Evolutionary conservation across 2,113 vertebrate species (phyloP).

Genomic region (Irena cyanogastra): DNA sequence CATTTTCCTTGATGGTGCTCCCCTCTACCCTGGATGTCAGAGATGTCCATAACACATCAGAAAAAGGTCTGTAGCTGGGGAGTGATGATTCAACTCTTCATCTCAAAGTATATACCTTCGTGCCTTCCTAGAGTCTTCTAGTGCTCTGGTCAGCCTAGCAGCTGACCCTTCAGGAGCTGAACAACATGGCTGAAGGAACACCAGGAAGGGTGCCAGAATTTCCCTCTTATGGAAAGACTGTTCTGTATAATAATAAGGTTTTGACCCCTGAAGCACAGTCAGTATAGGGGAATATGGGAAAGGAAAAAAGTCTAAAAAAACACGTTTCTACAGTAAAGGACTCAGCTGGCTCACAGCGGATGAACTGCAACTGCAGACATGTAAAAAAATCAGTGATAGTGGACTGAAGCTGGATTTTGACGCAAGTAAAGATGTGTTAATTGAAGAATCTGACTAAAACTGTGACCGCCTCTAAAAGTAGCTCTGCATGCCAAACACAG

Average conservation of each 20-base stretch:
- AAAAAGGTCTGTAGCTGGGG: background rate
- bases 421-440: background rate
- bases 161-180: background rate
- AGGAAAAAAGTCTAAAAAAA: background rate
- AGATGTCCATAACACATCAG: rapidly evolving
- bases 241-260: background rate
- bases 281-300: background rate
- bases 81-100: background rate
- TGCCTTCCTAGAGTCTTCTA: background rate
- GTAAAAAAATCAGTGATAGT: background rate
- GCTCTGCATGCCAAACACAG: background rate
- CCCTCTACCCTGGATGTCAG: background rate
- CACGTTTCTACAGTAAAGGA: background rate
- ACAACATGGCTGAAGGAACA: background rate
- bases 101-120: background rate
- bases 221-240: background rate
- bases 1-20: background rate
- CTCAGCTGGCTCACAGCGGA: background rate
- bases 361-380: background rate
- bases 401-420: background rate
- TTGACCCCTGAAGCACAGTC: background rate
- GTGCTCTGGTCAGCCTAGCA: background rate
- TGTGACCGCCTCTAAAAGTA: background rate
- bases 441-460: background rate
- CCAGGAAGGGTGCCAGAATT: background rate